These are phyloP conservation scores for Eupsilia transversa DNA, from an alignment of 2,888 invertebrate species.

Conservation along the genomic window DNA sequence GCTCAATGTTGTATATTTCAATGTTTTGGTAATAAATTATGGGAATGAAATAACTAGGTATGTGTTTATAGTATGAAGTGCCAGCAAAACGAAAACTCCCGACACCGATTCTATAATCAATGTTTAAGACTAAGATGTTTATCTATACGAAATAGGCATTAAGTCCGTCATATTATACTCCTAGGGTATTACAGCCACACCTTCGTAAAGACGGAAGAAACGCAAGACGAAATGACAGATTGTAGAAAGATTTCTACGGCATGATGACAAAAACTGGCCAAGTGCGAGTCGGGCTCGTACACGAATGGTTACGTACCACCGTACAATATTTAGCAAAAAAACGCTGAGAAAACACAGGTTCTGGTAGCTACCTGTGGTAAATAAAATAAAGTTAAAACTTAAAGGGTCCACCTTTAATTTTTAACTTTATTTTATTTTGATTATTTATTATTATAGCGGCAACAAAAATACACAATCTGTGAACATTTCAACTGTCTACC, in stretches of 20 bases:
- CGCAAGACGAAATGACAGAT: background rate
- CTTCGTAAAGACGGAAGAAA: background rate
- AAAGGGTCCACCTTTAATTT: no score
- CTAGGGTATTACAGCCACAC: background rate
- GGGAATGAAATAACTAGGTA: background rate
- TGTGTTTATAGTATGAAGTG: background rate
- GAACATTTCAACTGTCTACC: no score
- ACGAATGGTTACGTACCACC: no score
- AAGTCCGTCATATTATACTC: background rate
- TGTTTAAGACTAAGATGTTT: background rate
- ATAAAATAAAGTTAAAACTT: no score
- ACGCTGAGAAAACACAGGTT: no score
- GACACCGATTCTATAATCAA: background rate
- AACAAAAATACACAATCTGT: no score
- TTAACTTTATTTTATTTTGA: no score
- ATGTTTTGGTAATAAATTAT: slow-evolving; percentile 15
- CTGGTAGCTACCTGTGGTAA: no score
- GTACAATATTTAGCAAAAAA: no score
- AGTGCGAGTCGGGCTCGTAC: no score
- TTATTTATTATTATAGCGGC: no score
- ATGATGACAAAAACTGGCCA: no score
- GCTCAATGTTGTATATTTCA: slow-evolving; percentile 5
- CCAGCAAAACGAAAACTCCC: background rate
- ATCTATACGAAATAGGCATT: background rate
- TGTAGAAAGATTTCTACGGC: background rate